Conservation (phyloP, 2,888 invertebrate genomes). For the Maniola hyperantus region DNA sequence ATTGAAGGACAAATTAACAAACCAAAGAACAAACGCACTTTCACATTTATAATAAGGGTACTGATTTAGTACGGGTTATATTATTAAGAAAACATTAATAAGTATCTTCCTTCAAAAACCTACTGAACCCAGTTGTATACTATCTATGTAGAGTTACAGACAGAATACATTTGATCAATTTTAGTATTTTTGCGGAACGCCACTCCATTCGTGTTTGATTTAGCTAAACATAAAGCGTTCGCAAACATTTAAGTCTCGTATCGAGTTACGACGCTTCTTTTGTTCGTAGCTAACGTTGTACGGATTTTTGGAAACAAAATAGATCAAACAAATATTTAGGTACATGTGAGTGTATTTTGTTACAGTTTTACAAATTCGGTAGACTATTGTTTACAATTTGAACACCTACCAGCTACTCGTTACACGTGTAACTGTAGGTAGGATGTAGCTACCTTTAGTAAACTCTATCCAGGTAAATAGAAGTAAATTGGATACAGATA, state of each 20-base stretch:
- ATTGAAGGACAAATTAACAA: too few relatives aligned
- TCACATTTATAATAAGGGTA: too few relatives aligned
- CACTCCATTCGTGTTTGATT: slow-evolving; percentile 79
- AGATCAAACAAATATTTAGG: slow-evolving; percentile 34
- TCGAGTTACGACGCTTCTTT: slow-evolving; percentile 72
- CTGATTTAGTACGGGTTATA: too few relatives aligned
- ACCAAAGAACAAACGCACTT: too few relatives aligned
- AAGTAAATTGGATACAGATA: too few relatives aligned
- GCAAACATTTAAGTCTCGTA: slow-evolving; percentile 76
- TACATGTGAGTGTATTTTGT: slow-evolving; percentile 23
- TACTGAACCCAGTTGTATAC: slow-evolving; percentile 19
- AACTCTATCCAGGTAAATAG: neutral
- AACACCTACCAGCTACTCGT: neutral
- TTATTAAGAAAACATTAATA: too few relatives aligned
- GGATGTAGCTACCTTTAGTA: neutral
- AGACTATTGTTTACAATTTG: slow-evolving; percentile 1
- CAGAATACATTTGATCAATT: slow-evolving; percentile 8
- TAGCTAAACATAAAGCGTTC: slow-evolving; percentile 75
- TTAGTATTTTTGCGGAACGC: slow-evolving; percentile 73
- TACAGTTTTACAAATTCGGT: slow-evolving; percentile 25
- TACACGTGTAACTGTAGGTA: neutral
- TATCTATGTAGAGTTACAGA: too few relatives aligned
- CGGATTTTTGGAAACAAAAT: slow-evolving; percentile 37
- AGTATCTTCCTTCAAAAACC: neutral
- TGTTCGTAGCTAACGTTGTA: slow-evolving; percentile 52